Base-by-base conservation (phyloP, 2,797 vertebrate species). In the Pangasius krempfi region DNA sequence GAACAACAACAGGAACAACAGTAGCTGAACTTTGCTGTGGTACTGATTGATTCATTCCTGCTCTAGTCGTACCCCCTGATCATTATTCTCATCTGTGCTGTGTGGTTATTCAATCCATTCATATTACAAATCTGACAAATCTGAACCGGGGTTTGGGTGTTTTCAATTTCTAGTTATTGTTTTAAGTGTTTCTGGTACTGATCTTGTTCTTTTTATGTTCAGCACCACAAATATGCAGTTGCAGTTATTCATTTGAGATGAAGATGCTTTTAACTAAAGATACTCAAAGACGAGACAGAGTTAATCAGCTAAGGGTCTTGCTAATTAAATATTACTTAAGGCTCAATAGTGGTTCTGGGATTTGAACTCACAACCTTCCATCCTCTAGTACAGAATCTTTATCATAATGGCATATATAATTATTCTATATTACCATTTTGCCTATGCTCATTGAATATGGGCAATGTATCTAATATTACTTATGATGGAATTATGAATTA, bases 351-450 rank as follows among this genome's bases (percentile, higher is more conserved):
- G 83, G 16, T 70, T 70, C 33, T 47, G 54, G 64, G 30, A 68
- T 50, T 84, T 84, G n/a, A 84, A 50, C 83, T 70, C 64, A 84
- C 47, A 84, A 52, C 83, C 44, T 83, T 16, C 47, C 37, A 62
- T 37, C 54, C 54, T 60, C 8, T 44, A 47, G 40, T 8, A 64
- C 12, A 47, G 37, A 83, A 66, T 50, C 14, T 66, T 84, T 66
- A 84, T 66, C 82, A 84, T 47, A 47, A 25, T 66, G 82, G 27
- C 62, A 84, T 14, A 20, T 84, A 27, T 60, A 60, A 81, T 81
- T 40, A 81, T 81, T 56, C 30, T 3, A 58, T 60, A 81, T 33
- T 80, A 56, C 30, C 30, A 58, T 58, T 80, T 80, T 25, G n/a
- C 18, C 30, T 33, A 9, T 80, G 78, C 52, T 78, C 10, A 52